These are phyloP conservation scores for Microplitis manilae DNA, from an alignment of 2,888 invertebrate species.

Conservation along the genomic window DNA sequence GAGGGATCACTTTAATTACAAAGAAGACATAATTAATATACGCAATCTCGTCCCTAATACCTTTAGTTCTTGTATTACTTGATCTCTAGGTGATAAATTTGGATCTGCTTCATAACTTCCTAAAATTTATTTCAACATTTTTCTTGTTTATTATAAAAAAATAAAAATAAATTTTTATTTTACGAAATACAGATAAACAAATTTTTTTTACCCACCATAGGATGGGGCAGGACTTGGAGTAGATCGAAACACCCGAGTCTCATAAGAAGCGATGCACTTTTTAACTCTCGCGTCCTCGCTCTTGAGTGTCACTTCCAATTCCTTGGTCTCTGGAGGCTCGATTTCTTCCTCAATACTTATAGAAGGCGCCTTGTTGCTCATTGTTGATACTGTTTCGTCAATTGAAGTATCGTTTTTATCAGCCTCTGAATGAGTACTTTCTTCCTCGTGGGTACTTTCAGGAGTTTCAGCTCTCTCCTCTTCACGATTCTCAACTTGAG, in stretches of 20 bases:
- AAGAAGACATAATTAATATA: neutral
- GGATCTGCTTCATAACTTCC: constrained; percentile 69
- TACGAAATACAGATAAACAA: constrained; percentile 1
- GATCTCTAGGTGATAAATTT: constrained; percentile 67
- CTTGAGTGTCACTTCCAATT: constrained; percentile 64
- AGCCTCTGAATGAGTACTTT: constrained; percentile 29
- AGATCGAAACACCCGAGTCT: constrained; percentile 64
- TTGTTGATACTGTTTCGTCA: constrained; percentile 49
- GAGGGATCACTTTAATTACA: neutral
- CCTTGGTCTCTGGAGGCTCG: constrained; percentile 57
- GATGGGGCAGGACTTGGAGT: constrained; percentile 65
- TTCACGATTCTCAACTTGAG: constrained; percentile 17
- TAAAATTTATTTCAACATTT: constrained; percentile 54
- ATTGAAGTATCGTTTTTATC: constrained; percentile 48
- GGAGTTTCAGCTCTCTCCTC: constrained; percentile 43
- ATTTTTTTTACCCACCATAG: constrained; percentile 53
- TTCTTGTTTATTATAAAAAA: constrained; percentile 28
- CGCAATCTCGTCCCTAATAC: constrained; percentile 52
- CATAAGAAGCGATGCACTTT: constrained; percentile 68
- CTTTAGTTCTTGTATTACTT: constrained; percentile 70
- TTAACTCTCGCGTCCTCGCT: constrained; percentile 66
- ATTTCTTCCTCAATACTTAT: constrained; percentile 59
- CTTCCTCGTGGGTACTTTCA: constrained; percentile 45
- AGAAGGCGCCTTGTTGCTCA: constrained; percentile 51
- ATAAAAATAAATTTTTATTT: constrained; percentile 21